Evolutionary conservation across 1,140 invertebrate genomes (phyloP).

Genomic region (Cyclargus thomasi): DNA sequence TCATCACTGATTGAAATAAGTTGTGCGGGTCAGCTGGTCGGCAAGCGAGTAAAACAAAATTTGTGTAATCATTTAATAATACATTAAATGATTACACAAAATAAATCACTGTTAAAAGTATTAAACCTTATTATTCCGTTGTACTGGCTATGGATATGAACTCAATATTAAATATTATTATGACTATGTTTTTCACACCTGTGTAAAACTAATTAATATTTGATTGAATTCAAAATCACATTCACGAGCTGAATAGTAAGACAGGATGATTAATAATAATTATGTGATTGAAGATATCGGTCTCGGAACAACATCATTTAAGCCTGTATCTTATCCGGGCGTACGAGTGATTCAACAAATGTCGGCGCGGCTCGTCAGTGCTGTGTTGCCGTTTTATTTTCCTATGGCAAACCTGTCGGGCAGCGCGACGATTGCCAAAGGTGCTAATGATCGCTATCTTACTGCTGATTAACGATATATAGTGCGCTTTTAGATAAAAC

Average conservation of each 20-base stretch:
- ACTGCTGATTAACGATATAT: background rate
- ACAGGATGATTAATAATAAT: background rate
- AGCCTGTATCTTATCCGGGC: conserved; percentile 3
- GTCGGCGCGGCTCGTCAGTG: background rate
- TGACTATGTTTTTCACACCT: no score
- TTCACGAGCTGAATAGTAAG: background rate
- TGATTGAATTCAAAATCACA: background rate
- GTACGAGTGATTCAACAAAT: conserved; percentile 9
- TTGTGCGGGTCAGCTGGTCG: no score
- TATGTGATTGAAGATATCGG: conserved; percentile 3
- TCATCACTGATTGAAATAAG: no score
- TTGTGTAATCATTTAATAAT: no score
- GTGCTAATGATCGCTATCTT: conserved; percentile 7
- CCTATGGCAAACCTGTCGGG: background rate
- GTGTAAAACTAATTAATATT: no score
- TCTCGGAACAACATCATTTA: conserved; percentile 2
- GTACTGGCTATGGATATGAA: no score
- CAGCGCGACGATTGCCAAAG: background rate
- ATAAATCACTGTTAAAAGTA: no score
- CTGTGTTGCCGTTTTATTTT: conserved; percentile 7
- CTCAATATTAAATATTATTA: no score
- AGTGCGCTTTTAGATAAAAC: conserved; percentile 15
- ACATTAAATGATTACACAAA: no score
- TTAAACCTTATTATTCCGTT: no score
- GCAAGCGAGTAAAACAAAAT: no score